These are phyloP conservation scores for Semaprochilodus insignis DNA, from an alignment of 2,797 vertebrate genomes.

Conservation along the genomic window DNA sequence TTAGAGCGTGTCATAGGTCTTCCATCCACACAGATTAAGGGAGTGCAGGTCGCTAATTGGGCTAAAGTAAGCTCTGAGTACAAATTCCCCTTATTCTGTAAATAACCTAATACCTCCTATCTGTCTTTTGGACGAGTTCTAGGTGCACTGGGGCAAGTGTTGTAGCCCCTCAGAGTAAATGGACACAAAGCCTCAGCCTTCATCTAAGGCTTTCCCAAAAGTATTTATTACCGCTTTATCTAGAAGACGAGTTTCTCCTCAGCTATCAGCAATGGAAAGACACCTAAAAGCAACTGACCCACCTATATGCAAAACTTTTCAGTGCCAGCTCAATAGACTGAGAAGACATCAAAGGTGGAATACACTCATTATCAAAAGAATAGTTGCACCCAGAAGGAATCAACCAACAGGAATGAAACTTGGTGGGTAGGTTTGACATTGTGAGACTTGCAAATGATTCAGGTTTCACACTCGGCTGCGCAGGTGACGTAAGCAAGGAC, in stretches of 20 bases:
- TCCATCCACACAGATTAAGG: conserved; percentile 10
- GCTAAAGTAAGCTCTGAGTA: conserved; percentile 5
- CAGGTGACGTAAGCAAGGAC: no score
- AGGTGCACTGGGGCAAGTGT: neutral
- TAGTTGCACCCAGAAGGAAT: no score
- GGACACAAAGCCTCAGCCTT: neutral
- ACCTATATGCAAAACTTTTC: neutral
- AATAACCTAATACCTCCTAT: neutral
- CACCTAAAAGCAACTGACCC: neutral
- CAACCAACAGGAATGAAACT: no score
- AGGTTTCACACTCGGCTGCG: no score
- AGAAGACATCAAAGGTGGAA: neutral
- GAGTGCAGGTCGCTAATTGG: conserved; percentile 17
- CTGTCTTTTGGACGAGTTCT: neutral
- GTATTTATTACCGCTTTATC: neutral
- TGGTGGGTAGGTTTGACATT: no score
- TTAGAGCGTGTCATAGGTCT: conserved; percentile 23
- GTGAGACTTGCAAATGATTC: no score
- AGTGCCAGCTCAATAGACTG: neutral
- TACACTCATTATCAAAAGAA: no score
- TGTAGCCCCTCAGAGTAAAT: neutral
- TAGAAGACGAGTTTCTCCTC: neutral
- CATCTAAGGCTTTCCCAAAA: no score
- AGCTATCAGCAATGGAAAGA: neutral
- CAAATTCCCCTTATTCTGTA: neutral